Conservation (phyloP, 1,140 invertebrate genomes). For the Mamestra configurata region DNA sequence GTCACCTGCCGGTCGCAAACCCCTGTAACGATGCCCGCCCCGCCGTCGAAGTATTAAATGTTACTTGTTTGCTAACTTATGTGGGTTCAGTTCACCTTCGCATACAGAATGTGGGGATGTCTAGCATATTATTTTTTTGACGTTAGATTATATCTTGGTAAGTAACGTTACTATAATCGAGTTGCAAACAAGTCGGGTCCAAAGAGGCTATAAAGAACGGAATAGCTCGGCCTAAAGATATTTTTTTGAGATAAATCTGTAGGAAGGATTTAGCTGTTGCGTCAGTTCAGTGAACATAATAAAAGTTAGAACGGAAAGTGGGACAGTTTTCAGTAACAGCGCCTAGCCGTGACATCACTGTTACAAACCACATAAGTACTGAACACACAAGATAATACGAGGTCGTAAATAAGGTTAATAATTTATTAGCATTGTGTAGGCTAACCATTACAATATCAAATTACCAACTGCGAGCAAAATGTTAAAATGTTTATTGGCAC, state of each 20-base stretch:
- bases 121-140: conserved; percentile 38
- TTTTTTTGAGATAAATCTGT: conserved; percentile 28
- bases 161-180: conserved; percentile 37
- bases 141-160: conserved; percentile 34
- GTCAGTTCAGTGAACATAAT: conserved; percentile 2
- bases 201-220: conserved; percentile 14
- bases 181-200: not conserved
- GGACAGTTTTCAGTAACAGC: not conserved
- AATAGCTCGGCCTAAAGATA: conserved; percentile 8
- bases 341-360: conserved; percentile 25
- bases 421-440: conserved; percentile 40
- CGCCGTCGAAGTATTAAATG: conserved; percentile 68
- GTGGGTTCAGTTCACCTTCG: conserved; percentile 54
- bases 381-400: conserved; percentile 40
- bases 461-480: conserved; percentile 30
- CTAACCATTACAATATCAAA: conserved; percentile 37
- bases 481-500: conserved; percentile 40
- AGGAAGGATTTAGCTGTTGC: not conserved
- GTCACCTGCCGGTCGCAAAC: conserved; percentile 63
- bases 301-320: not conserved
- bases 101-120: conserved; percentile 36
- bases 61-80: conserved; percentile 66
- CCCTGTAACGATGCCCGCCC: conserved; percentile 55
- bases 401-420: conserved; percentile 38
- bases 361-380: not conserved